Evolutionary conservation across 1,140 invertebrate genomes (phyloP).

Genomic region (Drosophila orena): DNA sequence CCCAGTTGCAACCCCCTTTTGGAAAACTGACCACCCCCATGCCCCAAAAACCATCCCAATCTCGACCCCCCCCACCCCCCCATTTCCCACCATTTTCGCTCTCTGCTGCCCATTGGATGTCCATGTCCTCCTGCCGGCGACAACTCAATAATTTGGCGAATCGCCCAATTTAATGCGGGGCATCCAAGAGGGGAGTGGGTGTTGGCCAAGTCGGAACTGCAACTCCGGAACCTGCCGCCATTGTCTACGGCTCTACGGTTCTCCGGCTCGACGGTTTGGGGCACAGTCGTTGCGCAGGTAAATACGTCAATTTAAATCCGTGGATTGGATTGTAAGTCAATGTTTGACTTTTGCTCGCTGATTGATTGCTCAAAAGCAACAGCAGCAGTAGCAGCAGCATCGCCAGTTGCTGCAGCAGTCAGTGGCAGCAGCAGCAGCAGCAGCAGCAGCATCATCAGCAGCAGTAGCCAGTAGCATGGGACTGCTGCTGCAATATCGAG

Average conservation of each 20-base stretch:
- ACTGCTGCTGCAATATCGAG: conserved; percentile 58
- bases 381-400: conserved; percentile 44
- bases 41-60: not conserved
- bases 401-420: conserved; percentile 47
- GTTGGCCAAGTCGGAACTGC: conserved; percentile 28
- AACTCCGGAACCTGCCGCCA: conserved; percentile 44
- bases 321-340: conserved; percentile 84
- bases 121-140: conserved; percentile 45
- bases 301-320: conserved; percentile 84
- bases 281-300: conserved; percentile 64
- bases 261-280: not conserved
- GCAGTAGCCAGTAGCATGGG: conserved; percentile 29
- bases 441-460: not conserved
- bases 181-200: not conserved
- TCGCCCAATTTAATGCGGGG: conserved; percentile 79
- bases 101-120: conserved; percentile 53
- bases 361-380: conserved; percentile 84
- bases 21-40: conserved; percentile 4
- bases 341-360: conserved; percentile 85
- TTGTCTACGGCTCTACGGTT: conserved; percentile 62
- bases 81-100: conserved; percentile 8
- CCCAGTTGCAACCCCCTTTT: conserved; percentile 15
- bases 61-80: not conserved
- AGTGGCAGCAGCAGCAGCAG: conserved; percentile 15
- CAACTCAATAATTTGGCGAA: conserved; percentile 82